phyloP scores from a whole-genome alignment of 2,888 invertebrate genomes.

The Epinotia ramella region DNA sequence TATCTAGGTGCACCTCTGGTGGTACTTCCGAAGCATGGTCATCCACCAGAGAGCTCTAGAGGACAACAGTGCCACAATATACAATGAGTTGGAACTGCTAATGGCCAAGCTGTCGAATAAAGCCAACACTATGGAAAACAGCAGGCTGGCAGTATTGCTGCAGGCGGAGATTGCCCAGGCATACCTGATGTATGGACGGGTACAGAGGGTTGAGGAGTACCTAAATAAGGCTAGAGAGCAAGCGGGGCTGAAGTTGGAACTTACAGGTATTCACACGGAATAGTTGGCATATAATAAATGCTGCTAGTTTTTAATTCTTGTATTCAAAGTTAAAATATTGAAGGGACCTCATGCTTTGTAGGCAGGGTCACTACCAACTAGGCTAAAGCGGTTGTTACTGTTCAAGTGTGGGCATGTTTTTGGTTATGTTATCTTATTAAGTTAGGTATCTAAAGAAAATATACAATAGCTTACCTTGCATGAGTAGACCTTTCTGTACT shows the following conservation, averaged over 20 bases:
- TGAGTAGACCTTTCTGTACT: no score
- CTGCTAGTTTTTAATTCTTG: no score
- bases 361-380: no score
- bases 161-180: conserved; percentile 87
- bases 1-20: conserved; percentile 84
- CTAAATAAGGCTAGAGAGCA: conserved; percentile 87
- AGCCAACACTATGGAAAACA: conserved; percentile 62
- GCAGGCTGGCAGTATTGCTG: conserved; percentile 72
- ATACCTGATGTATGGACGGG: conserved; percentile 90
- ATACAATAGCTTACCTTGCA: no score
- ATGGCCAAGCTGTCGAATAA: conserved; percentile 76
- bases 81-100: conserved; percentile 84
- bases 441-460: no score
- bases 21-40: conserved; percentile 90
- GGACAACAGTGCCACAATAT: conserved; percentile 89
- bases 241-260: conserved; percentile 88
- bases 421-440: no score
- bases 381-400: no score
- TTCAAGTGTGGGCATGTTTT: no score
- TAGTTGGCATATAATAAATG: no score
- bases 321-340: no score
- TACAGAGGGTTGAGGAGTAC: conserved; percentile 88
- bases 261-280: conserved; percentile 84
- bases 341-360: no score
- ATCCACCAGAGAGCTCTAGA: conserved; percentile 92